A percentile compares a stretch with the other conserved stretches of the same genome.
Evolutionary conservation across 2,888 invertebrate genomes (phyloP).

Genomic region (Girardia tigrina): DNA sequence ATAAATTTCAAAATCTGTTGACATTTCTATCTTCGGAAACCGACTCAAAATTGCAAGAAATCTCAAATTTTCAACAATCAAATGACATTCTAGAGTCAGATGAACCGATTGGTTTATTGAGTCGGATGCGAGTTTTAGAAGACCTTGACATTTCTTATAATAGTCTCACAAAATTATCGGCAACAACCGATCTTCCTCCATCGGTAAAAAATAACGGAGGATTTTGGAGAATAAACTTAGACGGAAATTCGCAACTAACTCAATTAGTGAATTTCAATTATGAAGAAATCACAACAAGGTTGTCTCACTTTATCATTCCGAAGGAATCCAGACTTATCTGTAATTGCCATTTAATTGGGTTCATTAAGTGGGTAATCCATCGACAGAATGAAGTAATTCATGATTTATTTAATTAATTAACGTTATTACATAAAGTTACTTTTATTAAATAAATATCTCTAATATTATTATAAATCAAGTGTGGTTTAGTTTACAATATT

Average conservation of each 20-base stretch:
- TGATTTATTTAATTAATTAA: no score
- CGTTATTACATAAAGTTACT: no score
- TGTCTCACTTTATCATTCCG: background rate
- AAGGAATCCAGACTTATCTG: background rate
- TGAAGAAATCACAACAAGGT: background rate
- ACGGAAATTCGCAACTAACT: background rate
- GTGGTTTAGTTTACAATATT: no score
- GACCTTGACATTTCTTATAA: background rate
- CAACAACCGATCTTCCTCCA: background rate
- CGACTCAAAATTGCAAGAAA: background rate
- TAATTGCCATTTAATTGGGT: conserved; percentile 11
- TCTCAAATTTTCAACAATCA: background rate
- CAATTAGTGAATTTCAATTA: background rate
- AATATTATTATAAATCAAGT: no score
- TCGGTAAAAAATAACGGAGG: background rate
- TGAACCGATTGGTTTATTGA: conserved; percentile 5
- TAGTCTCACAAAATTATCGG: background rate
- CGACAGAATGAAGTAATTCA: no score
- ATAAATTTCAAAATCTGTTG: background rate
- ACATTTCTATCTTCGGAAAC: background rate
- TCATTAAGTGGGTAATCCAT: background rate
- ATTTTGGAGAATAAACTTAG: background rate
- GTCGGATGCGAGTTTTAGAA: background rate
- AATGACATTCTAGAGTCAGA: background rate
- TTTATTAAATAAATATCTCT: no score